A percentile compares a stretch with the other conserved stretches of the same genome.
Conservation (phyloP, 2,888 invertebrate genomes). For the Leucophenga montana region DNA sequence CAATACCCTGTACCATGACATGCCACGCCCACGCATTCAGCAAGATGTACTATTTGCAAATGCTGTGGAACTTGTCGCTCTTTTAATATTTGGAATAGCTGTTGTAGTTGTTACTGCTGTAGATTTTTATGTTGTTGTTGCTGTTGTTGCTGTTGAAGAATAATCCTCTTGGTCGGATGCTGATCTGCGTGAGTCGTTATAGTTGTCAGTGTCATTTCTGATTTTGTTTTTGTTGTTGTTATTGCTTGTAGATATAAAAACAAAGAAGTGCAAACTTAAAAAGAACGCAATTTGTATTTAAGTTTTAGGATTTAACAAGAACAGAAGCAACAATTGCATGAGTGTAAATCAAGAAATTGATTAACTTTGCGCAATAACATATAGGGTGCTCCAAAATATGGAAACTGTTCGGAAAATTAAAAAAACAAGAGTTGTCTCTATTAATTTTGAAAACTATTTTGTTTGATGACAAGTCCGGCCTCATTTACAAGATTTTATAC, state of each 20-base stretch:
- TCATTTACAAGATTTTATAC: too few species aligned
- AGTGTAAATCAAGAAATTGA: too few species aligned
- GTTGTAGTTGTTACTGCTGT: conserved; percentile 1
- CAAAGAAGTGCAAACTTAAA: not conserved
- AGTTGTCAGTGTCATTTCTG: conserved; percentile 18
- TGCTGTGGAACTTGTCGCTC: not conserved
- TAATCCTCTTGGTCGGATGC: conserved; percentile 8
- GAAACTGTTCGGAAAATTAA: too few species aligned
- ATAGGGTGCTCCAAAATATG: too few species aligned
- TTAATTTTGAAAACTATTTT: too few species aligned
- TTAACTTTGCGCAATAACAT: too few species aligned
- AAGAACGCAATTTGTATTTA: not conserved
- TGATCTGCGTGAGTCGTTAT: conserved; percentile 29
- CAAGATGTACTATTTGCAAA: not conserved
- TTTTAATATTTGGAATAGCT: not conserved
- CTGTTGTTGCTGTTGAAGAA: conserved; percentile 4
- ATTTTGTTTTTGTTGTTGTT: conserved; percentile 23
- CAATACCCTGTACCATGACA: not conserved
- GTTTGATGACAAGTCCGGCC: too few species aligned
- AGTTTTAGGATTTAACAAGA: too few species aligned
- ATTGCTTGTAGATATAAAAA: not conserved
- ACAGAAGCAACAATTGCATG: too few species aligned
- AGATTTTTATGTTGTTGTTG: conserved; percentile 35
- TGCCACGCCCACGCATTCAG: conserved; percentile 11
- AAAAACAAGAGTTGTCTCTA: too few species aligned